A percentile compares a stretch with the other conserved stretches of the same genome.
phyloP scores from a whole-genome alignment of 2,888 invertebrate genomes.

The Buathra laborator region DNA sequence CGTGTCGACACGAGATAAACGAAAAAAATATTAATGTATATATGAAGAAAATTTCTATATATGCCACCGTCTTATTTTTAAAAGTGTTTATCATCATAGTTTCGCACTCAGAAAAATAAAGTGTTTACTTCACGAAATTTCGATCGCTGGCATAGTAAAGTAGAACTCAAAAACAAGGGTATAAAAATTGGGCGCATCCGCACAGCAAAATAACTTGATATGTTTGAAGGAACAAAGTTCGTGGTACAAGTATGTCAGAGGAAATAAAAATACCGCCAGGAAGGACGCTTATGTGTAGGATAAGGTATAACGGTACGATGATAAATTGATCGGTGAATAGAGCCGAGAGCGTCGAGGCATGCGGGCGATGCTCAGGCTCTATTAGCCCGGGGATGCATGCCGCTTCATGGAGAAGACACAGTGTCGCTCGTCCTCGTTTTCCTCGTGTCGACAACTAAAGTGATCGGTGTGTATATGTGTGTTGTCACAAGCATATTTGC shows the following conservation, averaged over 20 bases:
- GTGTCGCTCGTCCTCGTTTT: slow-evolving; percentile 41
- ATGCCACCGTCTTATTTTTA: too few relatives aligned
- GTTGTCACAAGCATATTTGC: slow-evolving; percentile 5
- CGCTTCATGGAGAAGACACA: slow-evolving; percentile 71
- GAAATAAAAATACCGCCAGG: slow-evolving; percentile 22
- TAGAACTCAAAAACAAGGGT: not conserved
- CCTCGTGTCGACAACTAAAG: slow-evolving; percentile 9
- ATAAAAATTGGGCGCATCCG: not conserved
- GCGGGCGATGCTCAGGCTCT: slow-evolving; percentile 77
- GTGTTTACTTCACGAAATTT: not conserved
- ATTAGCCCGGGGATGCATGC: slow-evolving; percentile 77
- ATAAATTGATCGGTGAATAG: slow-evolving; percentile 78
- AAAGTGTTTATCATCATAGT: too few relatives aligned
- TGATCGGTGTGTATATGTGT: slow-evolving; percentile 10
- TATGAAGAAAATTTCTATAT: too few relatives aligned
- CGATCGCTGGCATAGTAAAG: not conserved
- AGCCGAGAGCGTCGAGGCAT: slow-evolving; percentile 72
- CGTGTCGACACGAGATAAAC: too few relatives aligned
- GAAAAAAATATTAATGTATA: too few relatives aligned
- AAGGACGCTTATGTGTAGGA: not conserved
- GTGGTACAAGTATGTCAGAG: slow-evolving; percentile 1
- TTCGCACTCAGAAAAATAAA: too few relatives aligned
- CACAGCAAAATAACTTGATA: not conserved
- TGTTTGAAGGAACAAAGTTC: slow-evolving; percentile 7
- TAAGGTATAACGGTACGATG: slow-evolving; percentile 60